A percentile compares a stretch with the other conserved stretches of the same genome.
These are phyloP conservation scores for Chamaea fasciata DNA, from an alignment of 2,113 vertebrate genomes.

Conservation along the genomic window DNA sequence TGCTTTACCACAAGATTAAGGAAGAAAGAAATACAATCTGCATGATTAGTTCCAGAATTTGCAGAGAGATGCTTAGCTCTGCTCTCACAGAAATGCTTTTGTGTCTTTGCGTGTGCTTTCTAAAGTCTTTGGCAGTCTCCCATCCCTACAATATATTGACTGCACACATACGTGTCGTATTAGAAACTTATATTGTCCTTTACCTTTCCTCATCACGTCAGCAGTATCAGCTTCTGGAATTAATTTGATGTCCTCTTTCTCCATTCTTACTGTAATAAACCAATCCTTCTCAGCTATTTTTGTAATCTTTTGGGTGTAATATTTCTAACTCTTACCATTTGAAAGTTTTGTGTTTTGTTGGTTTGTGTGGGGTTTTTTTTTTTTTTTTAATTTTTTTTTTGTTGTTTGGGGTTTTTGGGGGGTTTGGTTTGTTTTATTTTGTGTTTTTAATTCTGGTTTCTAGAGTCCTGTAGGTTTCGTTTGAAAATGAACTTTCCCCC, in stretches of 20 bases:
- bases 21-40: constrained; percentile 2
- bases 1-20: background rate
- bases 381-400: background rate
- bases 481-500: background rate
- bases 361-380: background rate
- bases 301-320: background rate
- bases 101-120: background rate
- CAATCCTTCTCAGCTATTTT: background rate
- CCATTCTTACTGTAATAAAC: background rate
- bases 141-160: background rate
- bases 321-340: background rate
- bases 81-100: background rate
- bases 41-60: constrained; percentile 44
- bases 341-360: background rate
- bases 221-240: constrained; percentile 3
- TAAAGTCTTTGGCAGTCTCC: constrained; percentile 4
- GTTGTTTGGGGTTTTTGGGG: too few species aligned
- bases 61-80: background rate
- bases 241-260: constrained; percentile 15
- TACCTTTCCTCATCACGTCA: constrained; percentile 16
- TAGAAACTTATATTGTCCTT: constrained; percentile 8
- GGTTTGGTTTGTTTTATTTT: background rate
- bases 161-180: background rate
- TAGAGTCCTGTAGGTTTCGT: background rate
- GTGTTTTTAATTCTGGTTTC: background rate